A percentile compares a stretch with the other conserved stretches of the same genome.
phyloP scores from a whole-genome alignment of 1,140 invertebrate genomes.

The Neodiprion virginianus region DNA sequence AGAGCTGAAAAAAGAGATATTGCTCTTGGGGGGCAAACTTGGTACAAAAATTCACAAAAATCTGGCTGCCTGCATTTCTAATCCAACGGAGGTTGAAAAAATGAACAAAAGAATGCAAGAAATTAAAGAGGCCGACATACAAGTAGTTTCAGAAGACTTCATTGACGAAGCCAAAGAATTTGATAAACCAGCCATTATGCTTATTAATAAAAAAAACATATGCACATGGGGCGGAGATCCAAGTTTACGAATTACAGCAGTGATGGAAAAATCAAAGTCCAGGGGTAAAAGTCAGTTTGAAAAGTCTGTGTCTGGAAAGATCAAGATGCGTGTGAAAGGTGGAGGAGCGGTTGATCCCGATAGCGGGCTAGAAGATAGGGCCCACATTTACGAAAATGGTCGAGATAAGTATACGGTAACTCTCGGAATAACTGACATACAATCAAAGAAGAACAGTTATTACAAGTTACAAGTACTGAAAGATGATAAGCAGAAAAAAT shows the following conservation, averaged over 20 bases:
- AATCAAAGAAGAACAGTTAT: constrained; percentile 88
- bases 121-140: constrained; percentile 74
- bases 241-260: constrained; percentile 63
- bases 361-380: constrained; percentile 77
- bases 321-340: constrained; percentile 85
- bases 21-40: constrained; percentile 79
- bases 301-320: constrained; percentile 69
- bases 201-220: constrained; percentile 77
- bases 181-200: constrained; percentile 63
- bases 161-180: constrained; percentile 72
- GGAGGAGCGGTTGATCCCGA: constrained; percentile 91
- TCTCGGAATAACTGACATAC: constrained; percentile 86
- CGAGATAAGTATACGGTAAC: constrained; percentile 78
- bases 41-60: constrained; percentile 70
- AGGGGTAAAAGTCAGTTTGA: constrained; percentile 73
- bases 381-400: constrained; percentile 78
- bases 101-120: constrained; percentile 71
- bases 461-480: constrained; percentile 95
- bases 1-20: constrained; percentile 72
- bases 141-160: constrained; percentile 81
- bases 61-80: constrained; percentile 80
- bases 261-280: constrained; percentile 64
- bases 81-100: constrained; percentile 73
- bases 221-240: constrained; percentile 85
- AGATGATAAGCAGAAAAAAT: constrained; percentile 73